Conservation (phyloP, 2,113 vertebrate genomes). For the Pseudois nayaur region DNA sequence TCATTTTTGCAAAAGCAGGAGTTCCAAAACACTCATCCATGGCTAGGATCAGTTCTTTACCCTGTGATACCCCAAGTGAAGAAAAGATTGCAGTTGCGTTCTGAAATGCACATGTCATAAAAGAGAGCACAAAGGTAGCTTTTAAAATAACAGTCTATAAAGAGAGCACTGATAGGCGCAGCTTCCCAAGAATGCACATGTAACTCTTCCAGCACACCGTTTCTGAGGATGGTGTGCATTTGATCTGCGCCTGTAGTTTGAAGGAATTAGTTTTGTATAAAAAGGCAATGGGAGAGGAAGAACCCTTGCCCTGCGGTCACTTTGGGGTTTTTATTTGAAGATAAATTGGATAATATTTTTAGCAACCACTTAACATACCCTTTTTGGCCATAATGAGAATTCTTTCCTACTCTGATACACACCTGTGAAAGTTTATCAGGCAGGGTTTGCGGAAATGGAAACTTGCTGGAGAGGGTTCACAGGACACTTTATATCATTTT, state of each 20-base stretch:
- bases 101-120: neutral
- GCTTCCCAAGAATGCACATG: neutral
- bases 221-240: neutral
- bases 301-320: neutral
- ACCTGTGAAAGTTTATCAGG: neutral
- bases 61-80: neutral
- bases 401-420: neutral
- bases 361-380: neutral
- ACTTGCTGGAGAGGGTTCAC: neutral
- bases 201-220: neutral
- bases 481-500: neutral
- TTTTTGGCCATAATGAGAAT: neutral
- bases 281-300: neutral
- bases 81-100: neutral
- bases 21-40: neutral
- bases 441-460: neutral
- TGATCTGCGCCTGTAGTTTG: neutral
- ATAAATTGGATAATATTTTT: neutral
- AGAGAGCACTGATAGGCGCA: neutral
- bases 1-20: constrained; percentile 29
- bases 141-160: constrained; percentile 13
- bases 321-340: neutral
- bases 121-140: neutral
- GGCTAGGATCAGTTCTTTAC: neutral
- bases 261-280: constrained; percentile 21